phyloP scores from a whole-genome alignment of 1,140 invertebrate genomes.

The Muscidifurax raptorellus region DNA sequence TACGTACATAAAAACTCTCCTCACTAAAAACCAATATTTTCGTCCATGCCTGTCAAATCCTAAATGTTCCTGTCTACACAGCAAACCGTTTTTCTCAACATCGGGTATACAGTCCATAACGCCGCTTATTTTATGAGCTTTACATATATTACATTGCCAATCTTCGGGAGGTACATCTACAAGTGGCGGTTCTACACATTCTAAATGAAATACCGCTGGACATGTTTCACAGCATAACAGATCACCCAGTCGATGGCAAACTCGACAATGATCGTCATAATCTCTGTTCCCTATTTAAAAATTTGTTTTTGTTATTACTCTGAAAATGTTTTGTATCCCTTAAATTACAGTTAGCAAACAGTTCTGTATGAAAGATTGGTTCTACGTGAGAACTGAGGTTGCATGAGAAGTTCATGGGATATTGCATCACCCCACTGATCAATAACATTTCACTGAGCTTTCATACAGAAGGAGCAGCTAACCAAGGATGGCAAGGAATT shows the following conservation, averaged over 20 bases:
- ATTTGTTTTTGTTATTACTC: slow-evolving; percentile 22
- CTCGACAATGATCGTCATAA: slow-evolving; percentile 96
- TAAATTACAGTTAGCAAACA: neutral
- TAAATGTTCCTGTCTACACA: slow-evolving; percentile 94
- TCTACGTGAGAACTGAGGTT: neutral
- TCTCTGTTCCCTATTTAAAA: slow-evolving; percentile 86
- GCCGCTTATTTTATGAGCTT: slow-evolving; percentile 91
- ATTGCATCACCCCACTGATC: too few species aligned
- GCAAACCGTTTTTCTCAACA: slow-evolving; percentile 92
- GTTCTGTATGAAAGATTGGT: neutral
- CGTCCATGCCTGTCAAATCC: slow-evolving; percentile 95
- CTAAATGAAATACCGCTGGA: slow-evolving; percentile 96
- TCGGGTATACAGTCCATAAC: slow-evolving; percentile 95
- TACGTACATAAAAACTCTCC: slow-evolving; percentile 94
- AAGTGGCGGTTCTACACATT: slow-evolving; percentile 95
- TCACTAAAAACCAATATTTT: slow-evolving; percentile 96
- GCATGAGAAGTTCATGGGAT: too few species aligned
- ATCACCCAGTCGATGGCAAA: slow-evolving; percentile 96
- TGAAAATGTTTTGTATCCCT: neutral
- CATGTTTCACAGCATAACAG: slow-evolving; percentile 97
- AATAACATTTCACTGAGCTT: too few species aligned
- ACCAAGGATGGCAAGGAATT: neutral
- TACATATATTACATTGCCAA: slow-evolving; percentile 96
- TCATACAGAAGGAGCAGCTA: neutral
- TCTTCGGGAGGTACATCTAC: slow-evolving; percentile 95